Evolutionary conservation across 2,888 invertebrate species (phyloP), one percentile per base, ranked within the genome.

Genomic region (Dicyrtomina minuta): DNA sequence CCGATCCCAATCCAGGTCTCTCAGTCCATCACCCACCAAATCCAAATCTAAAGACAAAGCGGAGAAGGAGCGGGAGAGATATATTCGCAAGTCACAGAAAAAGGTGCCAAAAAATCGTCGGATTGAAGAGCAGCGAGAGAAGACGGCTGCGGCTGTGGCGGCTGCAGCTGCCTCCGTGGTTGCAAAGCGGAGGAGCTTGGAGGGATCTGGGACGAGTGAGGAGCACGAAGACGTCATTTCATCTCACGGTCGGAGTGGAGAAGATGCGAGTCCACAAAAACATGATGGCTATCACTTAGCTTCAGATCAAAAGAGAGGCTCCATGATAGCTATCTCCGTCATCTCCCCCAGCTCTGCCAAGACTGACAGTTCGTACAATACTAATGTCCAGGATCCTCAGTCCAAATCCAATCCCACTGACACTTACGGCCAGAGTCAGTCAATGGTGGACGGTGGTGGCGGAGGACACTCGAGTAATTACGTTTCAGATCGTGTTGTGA

Each of bases 101-200:
- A 68, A 68, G 43, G 61, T 68, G 68, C 68, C 68, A 68, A 68
- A 68, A 53, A 60, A 53, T 41, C 22, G 55, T 24, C 15, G 49
- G 51, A 64, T 51, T 49, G 56, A 67, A 39, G 39, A 55, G 61
- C 51, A 67, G 53, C 43, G 51, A 33, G 69, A 69, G 43, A 68
- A 70, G 66, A 69, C 66, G 44, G 58, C 62, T 5, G 68, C 68
- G 1, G 61, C 68, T 15, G 68, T 60, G 53, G 49, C 66, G 2
- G 68, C 68, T 4, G 68, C 68, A 12, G 68, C 51, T 43, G 68
- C 68, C 12, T 60, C 68, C 15, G 60, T 59, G 10, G 61, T 61
- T 15, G 68, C 68, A 4, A 68, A 61, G 26, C 60, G 68, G 17
- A 26, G 53, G 41, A 64, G 64, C 33, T 59, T 43, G 39, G 59